These are phyloP conservation scores for Tetrapedia diversipes DNA, from an alignment of 2,888 invertebrate genomes.

Conservation along the genomic window DNA sequence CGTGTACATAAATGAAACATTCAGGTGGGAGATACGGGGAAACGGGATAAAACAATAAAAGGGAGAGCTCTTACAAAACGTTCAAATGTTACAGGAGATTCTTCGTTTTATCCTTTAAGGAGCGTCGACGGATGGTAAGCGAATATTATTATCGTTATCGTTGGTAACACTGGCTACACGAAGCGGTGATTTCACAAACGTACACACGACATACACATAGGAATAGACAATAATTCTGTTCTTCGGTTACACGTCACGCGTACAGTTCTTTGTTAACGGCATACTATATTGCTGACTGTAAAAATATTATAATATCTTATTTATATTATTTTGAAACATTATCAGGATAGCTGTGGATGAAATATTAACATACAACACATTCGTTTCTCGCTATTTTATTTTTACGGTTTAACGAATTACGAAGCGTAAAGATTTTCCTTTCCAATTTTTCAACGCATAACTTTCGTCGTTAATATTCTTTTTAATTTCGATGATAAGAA, in stretches of 20 bases:
- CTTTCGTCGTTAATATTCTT: not conserved
- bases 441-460: too few relatives aligned
- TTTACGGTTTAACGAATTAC: too few relatives aligned
- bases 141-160: conserved; percentile 53
- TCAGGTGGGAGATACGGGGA: conserved; percentile 14
- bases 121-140: conserved; percentile 34
- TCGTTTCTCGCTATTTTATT: too few relatives aligned
- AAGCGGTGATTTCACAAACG: conserved; percentile 50
- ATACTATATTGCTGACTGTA: too few relatives aligned
- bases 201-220: conserved; percentile 49
- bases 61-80: conserved; percentile 24
- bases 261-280: too few relatives aligned
- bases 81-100: not conserved
- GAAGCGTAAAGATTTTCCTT: too few relatives aligned
- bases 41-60: conserved; percentile 28
- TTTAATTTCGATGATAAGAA: too few relatives aligned
- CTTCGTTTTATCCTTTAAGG: conserved; percentile 28
- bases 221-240: conserved; percentile 76
- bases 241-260: conserved; percentile 58
- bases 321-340: too few relatives aligned
- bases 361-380: too few relatives aligned
- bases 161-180: conserved; percentile 63
- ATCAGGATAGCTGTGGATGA: too few relatives aligned
- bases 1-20: conserved; percentile 39
- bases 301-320: too few relatives aligned